A percentile compares a stretch with the other conserved stretches of the same genome.
Conservation (phyloP, 2,113 vertebrate species). For the Cheirogaleus medius region DNA sequence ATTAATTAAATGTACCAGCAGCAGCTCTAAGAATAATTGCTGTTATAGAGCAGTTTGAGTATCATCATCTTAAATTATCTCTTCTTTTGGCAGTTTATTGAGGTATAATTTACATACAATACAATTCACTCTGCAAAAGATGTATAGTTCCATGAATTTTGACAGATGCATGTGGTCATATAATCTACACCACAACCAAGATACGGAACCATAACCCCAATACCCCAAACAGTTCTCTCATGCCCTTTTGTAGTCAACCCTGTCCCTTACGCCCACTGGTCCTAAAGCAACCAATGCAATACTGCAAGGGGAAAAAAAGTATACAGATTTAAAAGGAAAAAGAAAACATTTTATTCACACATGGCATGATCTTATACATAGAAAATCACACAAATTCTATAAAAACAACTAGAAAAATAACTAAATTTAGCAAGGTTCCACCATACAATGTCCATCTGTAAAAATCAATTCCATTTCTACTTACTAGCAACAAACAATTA, state of each 20-base stretch:
- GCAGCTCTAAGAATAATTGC: constrained; percentile 8
- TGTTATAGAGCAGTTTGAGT: constrained; percentile 23
- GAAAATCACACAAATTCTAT: background rate
- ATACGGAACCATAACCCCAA: background rate
- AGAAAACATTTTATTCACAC: constrained; percentile 1
- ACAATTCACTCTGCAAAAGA: background rate
- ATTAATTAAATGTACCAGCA: background rate
- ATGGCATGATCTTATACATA: background rate
- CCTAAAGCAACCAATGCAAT: background rate
- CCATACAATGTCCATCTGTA: background rate
- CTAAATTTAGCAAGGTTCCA: background rate
- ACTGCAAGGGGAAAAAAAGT: background rate
- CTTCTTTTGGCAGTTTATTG: constrained; percentile 19
- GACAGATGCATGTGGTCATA: background rate
- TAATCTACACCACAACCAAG: background rate
- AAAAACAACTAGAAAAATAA: constrained; percentile 6
- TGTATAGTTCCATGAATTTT: constrained; percentile 26
- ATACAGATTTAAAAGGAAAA: background rate
- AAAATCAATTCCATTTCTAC: constrained; percentile 1
- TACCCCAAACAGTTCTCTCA: background rate
- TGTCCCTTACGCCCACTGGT: background rate
- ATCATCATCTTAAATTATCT: constrained; percentile 8
- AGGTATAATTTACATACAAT: background rate
- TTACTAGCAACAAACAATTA: background rate
- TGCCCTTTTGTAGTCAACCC: background rate